Conservation (phyloP, 1,140 invertebrate genomes). For the Hyposmocoma kahamanoa region DNA sequence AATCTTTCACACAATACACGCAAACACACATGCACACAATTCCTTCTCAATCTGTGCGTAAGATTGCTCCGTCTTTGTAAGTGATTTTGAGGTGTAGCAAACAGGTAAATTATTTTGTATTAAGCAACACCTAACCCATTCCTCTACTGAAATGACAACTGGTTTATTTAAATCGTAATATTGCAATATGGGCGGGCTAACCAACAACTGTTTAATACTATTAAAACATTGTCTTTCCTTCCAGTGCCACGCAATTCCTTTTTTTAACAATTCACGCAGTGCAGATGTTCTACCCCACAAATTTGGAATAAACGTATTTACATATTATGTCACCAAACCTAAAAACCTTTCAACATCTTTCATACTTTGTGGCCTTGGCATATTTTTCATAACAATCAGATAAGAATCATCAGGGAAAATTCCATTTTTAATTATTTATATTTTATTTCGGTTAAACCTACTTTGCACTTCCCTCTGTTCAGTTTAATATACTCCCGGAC, state of each 20-base stretch:
- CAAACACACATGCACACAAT: not conserved
- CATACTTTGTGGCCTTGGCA: not conserved
- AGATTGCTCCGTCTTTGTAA: not conserved
- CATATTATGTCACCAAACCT: not conserved
- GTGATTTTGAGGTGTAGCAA: not conserved
- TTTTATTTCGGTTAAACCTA: conserved; percentile 7
- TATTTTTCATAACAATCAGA: not conserved
- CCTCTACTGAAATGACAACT: not conserved
- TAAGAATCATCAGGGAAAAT: not conserved
- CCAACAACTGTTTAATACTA: not conserved
- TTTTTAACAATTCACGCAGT: not conserved
- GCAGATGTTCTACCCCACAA: not conserved
- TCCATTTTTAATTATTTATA: conserved; percentile 4
- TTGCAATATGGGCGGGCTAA: not conserved
- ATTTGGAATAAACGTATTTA: not conserved
- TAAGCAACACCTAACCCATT: not conserved
- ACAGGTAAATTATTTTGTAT: not conserved
- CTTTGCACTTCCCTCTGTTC: conserved; percentile 13
- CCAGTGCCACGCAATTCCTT: not conserved
- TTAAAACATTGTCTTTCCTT: not conserved
- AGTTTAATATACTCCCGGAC: too few species aligned
- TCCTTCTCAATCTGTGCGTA: conserved; percentile 2
- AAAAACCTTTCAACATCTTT: not conserved
- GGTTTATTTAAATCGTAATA: not conserved
- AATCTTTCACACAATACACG: conserved; percentile 12